phyloP scores from a whole-genome alignment of 2,888 invertebrate genomes.

The Aporophyla nigra region DNA sequence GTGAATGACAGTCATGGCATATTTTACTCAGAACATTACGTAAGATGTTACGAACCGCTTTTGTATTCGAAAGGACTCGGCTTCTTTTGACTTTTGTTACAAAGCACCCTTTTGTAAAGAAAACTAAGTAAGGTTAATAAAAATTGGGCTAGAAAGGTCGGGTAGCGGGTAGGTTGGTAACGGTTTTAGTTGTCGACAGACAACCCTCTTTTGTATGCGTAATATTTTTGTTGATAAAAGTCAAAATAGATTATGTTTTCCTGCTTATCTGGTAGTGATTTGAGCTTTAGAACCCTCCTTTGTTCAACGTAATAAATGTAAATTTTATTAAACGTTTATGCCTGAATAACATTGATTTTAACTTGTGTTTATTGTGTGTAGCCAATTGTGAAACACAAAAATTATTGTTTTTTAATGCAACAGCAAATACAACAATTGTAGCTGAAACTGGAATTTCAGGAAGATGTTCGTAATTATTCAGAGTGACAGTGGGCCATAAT shows the following conservation, averaged over 20 bases:
- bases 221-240: not conserved
- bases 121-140: not conserved
- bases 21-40: not conserved
- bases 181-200: not conserved
- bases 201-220: not conserved
- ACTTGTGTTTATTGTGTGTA: not conserved
- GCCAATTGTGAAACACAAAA: not conserved
- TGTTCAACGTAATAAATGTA: not conserved
- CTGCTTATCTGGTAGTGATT: not conserved
- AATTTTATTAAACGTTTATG: not conserved
- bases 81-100: constrained; percentile 19
- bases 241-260: not conserved
- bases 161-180: not conserved
- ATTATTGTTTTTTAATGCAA: not conserved
- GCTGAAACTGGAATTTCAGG: not conserved
- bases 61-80: not conserved
- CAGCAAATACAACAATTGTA: not conserved
- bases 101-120: constrained; percentile 12
- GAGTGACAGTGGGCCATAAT: no score
- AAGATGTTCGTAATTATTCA: not conserved
- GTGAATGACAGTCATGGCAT: not conserved
- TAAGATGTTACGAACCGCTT: constrained; percentile 6
- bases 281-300: not conserved
- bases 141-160: not conserved
- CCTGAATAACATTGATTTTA: not conserved